Percentiles rank a stretch among this genome's conserved stretches.
Evolutionary conservation across 2,888 invertebrate genomes (phyloP).

Genomic region (Cremastinae sp.): DNA sequence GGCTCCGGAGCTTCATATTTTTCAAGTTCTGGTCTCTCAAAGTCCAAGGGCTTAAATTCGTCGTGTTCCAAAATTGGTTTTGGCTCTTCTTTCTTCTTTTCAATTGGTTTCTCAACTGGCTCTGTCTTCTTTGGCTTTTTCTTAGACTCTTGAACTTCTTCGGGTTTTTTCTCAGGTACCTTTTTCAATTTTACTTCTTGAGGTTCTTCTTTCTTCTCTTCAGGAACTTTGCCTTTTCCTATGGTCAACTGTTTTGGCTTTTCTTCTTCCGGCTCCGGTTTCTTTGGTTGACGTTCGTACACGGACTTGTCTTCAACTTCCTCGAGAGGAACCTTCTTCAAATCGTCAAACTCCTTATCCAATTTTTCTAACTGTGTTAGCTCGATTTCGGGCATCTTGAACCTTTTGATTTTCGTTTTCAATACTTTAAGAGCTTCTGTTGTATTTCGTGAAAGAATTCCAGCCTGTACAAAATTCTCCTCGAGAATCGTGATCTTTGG

Average conservation of each 20-base stretch:
- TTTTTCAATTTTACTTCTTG: slow-evolving; percentile 78
- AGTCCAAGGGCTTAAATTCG: slow-evolving; percentile 74
- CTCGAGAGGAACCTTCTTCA: slow-evolving; percentile 78
- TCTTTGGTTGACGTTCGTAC: slow-evolving; percentile 77
- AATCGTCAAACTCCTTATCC: slow-evolving; percentile 81
- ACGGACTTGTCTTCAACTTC: slow-evolving; percentile 75
- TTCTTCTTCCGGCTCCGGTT: slow-evolving; percentile 73
- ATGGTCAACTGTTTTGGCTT: slow-evolving; percentile 72
- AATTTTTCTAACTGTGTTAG: slow-evolving; percentile 83
- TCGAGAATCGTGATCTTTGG: slow-evolving; percentile 82
- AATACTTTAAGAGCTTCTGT: slow-evolving; percentile 86
- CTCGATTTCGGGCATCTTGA: slow-evolving; percentile 83
- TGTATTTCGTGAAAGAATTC: slow-evolving; percentile 87
- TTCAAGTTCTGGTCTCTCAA: slow-evolving; percentile 77
- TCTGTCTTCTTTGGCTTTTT: slow-evolving; percentile 70
- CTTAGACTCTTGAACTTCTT: slow-evolving; percentile 73
- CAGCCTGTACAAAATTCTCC: slow-evolving; percentile 83
- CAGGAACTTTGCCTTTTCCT: slow-evolving; percentile 75
- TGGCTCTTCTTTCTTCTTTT: slow-evolving; percentile 70
- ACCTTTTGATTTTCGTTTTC: slow-evolving; percentile 83
- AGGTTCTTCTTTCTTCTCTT: slow-evolving; percentile 70
- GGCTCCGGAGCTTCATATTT: slow-evolving; percentile 74
- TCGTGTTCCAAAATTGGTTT: slow-evolving; percentile 71
- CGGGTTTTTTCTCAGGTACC: slow-evolving; percentile 73
- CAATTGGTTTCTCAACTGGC: slow-evolving; percentile 67